Percentiles rank a stretch among this genome's conserved stretches.
These are phyloP conservation scores for Ophiodon elongatus DNA, from an alignment of 2,113 vertebrate species.

Conservation along the genomic window DNA sequence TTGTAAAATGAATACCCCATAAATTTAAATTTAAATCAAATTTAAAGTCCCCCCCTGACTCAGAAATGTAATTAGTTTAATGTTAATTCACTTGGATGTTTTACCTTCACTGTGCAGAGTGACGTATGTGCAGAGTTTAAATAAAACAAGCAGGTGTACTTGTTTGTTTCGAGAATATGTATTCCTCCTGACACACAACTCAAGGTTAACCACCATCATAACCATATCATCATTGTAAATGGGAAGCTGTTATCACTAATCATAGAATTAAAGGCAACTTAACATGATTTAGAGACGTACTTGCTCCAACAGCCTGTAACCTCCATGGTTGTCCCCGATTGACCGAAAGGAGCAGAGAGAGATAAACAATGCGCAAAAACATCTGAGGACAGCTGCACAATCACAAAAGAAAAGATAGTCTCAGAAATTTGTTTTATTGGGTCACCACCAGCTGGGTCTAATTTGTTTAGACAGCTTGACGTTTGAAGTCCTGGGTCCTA, in stretches of 20 bases:
- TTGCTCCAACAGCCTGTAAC: background rate
- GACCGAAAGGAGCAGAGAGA: background rate
- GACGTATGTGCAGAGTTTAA: background rate
- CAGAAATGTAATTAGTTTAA: background rate
- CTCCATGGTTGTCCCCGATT: background rate
- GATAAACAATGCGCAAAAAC: conserved; percentile 34
- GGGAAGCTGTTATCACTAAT: background rate
- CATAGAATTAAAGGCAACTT: background rate
- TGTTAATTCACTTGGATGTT: background rate
- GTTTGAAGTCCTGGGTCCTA: conserved; percentile 35
- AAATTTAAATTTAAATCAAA: background rate
- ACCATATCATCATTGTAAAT: background rate
- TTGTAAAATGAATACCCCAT: background rate
- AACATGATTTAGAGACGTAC: background rate
- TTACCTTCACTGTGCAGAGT: background rate
- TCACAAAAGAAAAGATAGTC: conserved; percentile 22
- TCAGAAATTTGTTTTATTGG: conserved; percentile 15
- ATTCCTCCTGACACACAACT: no score
- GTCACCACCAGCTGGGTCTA: conserved; percentile 41
- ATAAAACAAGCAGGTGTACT: background rate
- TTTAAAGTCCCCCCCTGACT: background rate
- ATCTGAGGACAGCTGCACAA: conserved; percentile 59
- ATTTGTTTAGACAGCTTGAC: conserved; percentile 72
- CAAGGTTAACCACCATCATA: no score
- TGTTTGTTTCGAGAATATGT: no score